Evolutionary conservation across 2,113 vertebrate genomes (phyloP), one percentile per base, ranked within the genome.

Genomic region (Sebastes fasciatus): DNA sequence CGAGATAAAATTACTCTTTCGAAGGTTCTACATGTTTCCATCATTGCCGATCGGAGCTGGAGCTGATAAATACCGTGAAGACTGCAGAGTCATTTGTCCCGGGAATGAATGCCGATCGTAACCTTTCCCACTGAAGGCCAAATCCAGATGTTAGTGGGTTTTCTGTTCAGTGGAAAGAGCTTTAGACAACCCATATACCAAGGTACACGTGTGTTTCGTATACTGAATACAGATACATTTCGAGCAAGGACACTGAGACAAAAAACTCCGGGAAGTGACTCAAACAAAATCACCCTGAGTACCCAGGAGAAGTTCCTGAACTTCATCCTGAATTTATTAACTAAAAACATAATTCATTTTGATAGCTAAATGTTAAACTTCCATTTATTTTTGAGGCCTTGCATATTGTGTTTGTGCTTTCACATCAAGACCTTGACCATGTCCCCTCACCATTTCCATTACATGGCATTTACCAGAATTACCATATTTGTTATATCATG

Each of bases 361-460:
- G 17, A 80, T 40, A 8, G 19, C 23, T 63, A 77, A 83, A 87
- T 82, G 74, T 68, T 65, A 74, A 75, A 66, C 46, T 58, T 63
- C 2, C 23, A 55, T 71, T 80, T 82, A 51, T 66, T 49, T 6
- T 74, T 16, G 10, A 19, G 8, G 8, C 57, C 16, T 55, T 67
- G 17, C 19, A 0, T 52, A 6, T 73, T 81, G 13, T 49, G 16
- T 54, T 54, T 75, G 14, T 70, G 17, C 16, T 43, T 81, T 71
- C 66, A 72, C 12, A n/a, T 66, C 9, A 40, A 42, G 23, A 21
- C 23, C 65, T 66, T 63, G 73, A 68, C 45, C 45, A 40, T 62
- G 26, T 65, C 48, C 45, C 23, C n/a, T 66, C 14, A 34, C n/a
- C 72, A 84, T 85, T 83, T 88, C 45, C 72, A 83, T 89, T 63